Conservation (phyloP, 2,888 invertebrate genomes). For the Heliconius cydno region DNA sequence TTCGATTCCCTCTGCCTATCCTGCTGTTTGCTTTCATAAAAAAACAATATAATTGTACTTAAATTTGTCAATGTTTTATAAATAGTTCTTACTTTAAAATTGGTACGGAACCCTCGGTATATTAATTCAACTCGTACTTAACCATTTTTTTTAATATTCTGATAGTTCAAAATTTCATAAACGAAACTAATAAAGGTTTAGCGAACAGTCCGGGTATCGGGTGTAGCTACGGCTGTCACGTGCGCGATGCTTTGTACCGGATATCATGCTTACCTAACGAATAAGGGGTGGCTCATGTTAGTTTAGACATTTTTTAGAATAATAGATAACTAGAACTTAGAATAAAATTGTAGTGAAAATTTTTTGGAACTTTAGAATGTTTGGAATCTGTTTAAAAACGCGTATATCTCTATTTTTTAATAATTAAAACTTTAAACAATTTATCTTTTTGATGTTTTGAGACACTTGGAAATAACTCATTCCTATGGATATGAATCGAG, state of each 20-base stretch:
- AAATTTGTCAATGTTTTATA: too few species aligned
- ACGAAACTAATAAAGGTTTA: slow-evolving; percentile 27
- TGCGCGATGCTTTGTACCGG: slow-evolving; percentile 25
- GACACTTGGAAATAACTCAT: too few species aligned
- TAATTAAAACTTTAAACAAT: too few species aligned
- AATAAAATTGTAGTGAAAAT: background rate
- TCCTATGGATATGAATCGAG: too few species aligned
- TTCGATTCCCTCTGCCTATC: too few species aligned
- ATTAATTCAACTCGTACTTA: too few species aligned
- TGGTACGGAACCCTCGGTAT: background rate
- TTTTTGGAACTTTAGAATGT: background rate
- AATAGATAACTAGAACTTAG: background rate
- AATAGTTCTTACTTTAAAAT: too few species aligned
- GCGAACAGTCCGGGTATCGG: slow-evolving; percentile 19
- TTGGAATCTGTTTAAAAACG: too few species aligned
- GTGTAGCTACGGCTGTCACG: slow-evolving; percentile 19
- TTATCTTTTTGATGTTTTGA: too few species aligned
- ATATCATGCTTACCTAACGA: slow-evolving; percentile 26
- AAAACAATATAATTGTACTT: too few species aligned
- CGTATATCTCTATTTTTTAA: too few species aligned
- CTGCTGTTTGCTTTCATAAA: too few species aligned
- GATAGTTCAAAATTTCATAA: slow-evolving; percentile 11
- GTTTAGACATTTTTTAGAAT: background rate
- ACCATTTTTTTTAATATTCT: background rate
- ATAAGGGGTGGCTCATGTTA: slow-evolving; percentile 7